Percentiles rank a stretch among this genome's conserved stretches.
These are phyloP conservation scores for Crematogaster levior DNA, from an alignment of 2,888 invertebrate genomes.

Conservation along the genomic window DNA sequence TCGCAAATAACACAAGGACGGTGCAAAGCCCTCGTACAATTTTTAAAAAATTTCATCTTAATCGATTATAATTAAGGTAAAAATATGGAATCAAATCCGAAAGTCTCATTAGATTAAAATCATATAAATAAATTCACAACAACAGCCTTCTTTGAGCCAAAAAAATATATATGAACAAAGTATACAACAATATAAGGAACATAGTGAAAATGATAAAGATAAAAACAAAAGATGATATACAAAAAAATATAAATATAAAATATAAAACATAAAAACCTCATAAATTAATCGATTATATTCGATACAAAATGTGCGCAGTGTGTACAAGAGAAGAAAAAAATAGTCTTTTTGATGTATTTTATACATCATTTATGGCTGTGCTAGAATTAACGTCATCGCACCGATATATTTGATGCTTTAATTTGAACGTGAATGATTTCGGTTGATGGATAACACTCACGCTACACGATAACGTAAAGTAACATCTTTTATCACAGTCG, in stretches of 20 bases:
- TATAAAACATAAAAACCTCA: too few relatives aligned
- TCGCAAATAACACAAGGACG: background rate
- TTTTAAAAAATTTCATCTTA: background rate
- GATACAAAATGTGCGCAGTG: background rate
- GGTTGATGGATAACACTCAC: background rate
- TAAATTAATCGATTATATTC: too few relatives aligned
- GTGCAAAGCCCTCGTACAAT: background rate
- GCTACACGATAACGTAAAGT: conserved; percentile 11
- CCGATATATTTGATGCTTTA: background rate
- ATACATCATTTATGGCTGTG: background rate
- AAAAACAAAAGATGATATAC: too few relatives aligned
- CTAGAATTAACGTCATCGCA: background rate
- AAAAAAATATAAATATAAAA: too few relatives aligned
- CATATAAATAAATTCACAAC: too few relatives aligned
- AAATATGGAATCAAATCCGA: too few relatives aligned
- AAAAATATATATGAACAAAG: too few relatives aligned
- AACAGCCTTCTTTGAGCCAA: too few relatives aligned
- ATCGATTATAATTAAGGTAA: too few relatives aligned
- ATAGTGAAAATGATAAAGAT: too few relatives aligned
- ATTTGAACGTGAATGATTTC: background rate
- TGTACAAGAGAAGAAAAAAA: background rate
- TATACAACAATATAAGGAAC: too few relatives aligned
- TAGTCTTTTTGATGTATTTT: background rate
- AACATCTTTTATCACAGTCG: conserved; percentile 9
- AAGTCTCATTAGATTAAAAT: too few relatives aligned